These are phyloP conservation scores for Eremophila alpestris DNA, from an alignment of 2,797 vertebrate species.

Conservation along the genomic window DNA sequence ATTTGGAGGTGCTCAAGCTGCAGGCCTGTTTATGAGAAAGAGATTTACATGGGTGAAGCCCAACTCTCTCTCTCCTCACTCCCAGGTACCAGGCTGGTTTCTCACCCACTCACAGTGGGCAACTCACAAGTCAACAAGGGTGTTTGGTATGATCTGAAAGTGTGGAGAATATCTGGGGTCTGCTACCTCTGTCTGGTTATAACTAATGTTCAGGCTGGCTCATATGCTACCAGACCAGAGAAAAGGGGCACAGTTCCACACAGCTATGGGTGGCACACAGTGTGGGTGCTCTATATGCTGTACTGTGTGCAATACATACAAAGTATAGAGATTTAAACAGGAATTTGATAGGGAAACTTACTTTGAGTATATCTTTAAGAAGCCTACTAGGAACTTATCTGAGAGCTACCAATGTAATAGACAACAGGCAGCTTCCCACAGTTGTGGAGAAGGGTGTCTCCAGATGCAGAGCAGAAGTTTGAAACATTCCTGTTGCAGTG, in stretches of 20 bases:
- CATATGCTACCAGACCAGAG: neutral
- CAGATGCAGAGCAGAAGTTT: neutral
- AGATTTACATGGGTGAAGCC: neutral
- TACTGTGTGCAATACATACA: neutral
- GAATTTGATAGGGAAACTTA: neutral
- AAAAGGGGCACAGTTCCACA: neutral
- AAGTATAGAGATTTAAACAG: neutral
- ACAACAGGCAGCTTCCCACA: neutral
- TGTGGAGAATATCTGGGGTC: neutral
- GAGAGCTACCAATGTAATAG: neutral
- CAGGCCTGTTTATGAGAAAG: neutral
- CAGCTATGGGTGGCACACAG: neutral
- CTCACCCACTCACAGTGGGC: neutral
- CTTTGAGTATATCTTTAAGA: neutral
- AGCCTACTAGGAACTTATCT: neutral
- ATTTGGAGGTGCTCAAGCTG: neutral
- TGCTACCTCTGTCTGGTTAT: neutral
- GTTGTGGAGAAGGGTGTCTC: neutral
- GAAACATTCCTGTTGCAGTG: neutral
- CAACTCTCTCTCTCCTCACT: neutral
- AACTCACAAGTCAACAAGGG: neutral
- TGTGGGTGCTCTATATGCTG: neutral
- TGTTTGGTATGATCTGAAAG: neutral
- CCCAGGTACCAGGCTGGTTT: neutral
- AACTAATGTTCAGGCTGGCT: neutral